These are phyloP conservation scores for Heliconius aoede DNA, from an alignment of 2,888 invertebrate genomes.

Conservation along the genomic window DNA sequence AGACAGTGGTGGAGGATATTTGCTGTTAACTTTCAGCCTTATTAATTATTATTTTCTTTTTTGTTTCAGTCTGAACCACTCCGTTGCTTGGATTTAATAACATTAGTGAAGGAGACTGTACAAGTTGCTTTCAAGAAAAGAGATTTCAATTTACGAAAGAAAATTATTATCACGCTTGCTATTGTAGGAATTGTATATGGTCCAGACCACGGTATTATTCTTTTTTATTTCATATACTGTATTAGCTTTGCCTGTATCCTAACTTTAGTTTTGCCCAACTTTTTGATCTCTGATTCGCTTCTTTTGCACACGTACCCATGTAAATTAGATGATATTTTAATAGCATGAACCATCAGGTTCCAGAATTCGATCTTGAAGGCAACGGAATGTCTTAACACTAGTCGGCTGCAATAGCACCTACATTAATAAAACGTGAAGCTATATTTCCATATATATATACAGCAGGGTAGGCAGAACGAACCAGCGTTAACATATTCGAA, in stretches of 20 bases:
- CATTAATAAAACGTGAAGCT: too few species aligned
- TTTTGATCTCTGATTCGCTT: too few species aligned
- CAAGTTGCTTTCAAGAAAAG: slow-evolving; percentile 78
- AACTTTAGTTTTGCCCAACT: too few species aligned
- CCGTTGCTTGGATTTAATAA: slow-evolving; percentile 58
- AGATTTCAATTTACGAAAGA: slow-evolving; percentile 66
- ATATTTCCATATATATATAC: too few species aligned
- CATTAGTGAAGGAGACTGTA: slow-evolving; percentile 75
- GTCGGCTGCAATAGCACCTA: too few species aligned
- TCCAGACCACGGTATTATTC: slow-evolving; percentile 77
- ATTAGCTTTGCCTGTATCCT: neutral
- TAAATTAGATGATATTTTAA: too few species aligned
- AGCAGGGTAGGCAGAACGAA: too few species aligned
- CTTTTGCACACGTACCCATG: too few species aligned
- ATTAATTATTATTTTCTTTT: slow-evolving; percentile 46
- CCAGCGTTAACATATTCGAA: too few species aligned
- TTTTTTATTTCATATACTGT: neutral
- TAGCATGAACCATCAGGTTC: too few species aligned
- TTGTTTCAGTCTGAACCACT: slow-evolving; percentile 58
- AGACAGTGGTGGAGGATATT: neutral
- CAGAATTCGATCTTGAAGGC: too few species aligned
- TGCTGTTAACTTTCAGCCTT: neutral
- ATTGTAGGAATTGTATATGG: slow-evolving; percentile 80
- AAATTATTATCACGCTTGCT: slow-evolving; percentile 75
- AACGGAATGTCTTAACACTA: too few species aligned